Conservation (phyloP, 2,888 invertebrate genomes). For the Troglohyphantes excavatus region DNA sequence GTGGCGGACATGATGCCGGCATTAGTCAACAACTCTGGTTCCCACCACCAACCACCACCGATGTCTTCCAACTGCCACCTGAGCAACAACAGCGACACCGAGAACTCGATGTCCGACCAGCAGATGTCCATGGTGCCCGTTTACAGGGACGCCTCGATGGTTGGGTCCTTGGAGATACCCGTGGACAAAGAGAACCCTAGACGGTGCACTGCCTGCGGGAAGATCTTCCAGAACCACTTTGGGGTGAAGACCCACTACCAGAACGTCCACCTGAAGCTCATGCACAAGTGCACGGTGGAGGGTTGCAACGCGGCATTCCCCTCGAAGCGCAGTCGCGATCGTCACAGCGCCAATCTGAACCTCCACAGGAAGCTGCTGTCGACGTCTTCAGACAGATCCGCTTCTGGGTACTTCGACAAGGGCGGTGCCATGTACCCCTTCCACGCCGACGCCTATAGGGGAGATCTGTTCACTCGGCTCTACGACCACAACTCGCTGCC, state of each 20-base stretch:
- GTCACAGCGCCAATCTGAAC: conserved; percentile 95
- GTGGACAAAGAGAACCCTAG: conserved; percentile 95
- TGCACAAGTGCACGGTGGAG: conserved; percentile 97
- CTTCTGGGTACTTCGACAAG: conserved; percentile 80
- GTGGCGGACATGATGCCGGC: conserved; percentile 83
- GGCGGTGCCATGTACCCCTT: conserved; percentile 84
- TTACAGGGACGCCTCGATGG: conserved; percentile 80
- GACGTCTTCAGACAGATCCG: conserved; percentile 82
- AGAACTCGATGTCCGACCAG: conserved; percentile 80
- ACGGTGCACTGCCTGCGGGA: conserved; percentile 95
- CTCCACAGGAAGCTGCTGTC: conserved; percentile 94
- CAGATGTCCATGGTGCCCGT: conserved; percentile 81
- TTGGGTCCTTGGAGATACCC: conserved; percentile 87
- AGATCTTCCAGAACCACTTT: conserved; percentile 95
- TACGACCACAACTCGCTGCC: conserved; percentile 84
- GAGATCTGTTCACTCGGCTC: conserved; percentile 89
- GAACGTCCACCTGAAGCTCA: conserved; percentile 95
- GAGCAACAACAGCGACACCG: conserved; percentile 85
- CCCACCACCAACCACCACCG: conserved; percentile 30
- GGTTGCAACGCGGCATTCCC: conserved; percentile 97
- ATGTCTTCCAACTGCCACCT: conserved; percentile 39
- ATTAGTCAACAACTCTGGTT: conserved; percentile 84
- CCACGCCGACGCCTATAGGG: conserved; percentile 84
- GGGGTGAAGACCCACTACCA: conserved; percentile 97
- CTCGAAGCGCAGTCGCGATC: conserved; percentile 94